Evolutionary conservation across 2,888 invertebrate species (phyloP).

Genomic region (Dasysyrphus tricinctus): DNA sequence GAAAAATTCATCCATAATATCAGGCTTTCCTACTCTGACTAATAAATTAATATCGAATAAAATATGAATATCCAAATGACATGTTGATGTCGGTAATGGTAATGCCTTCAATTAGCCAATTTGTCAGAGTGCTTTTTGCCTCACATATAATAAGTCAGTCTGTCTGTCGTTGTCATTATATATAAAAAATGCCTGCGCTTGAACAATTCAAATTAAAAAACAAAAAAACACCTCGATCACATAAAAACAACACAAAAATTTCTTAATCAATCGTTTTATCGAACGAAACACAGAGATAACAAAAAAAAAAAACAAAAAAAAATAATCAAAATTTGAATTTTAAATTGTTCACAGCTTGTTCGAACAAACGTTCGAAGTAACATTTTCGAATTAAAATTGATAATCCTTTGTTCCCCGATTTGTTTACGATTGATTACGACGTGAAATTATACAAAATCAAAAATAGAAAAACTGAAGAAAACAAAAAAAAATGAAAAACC

Average conservation of each 20-base stretch:
- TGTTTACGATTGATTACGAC: constrained; percentile 74
- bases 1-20: constrained; percentile 37
- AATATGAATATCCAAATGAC: constrained; percentile 56
- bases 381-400: constrained; percentile 69
- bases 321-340: constrained; percentile 66
- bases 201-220: constrained; percentile 44
- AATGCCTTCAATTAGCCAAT: constrained; percentile 72
- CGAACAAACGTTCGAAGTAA: constrained; percentile 50
- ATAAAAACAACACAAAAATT: constrained; percentile 54
- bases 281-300: neutral
- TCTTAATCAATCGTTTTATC: constrained; percentile 65
- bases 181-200: constrained; percentile 29
- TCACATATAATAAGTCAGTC: constrained; percentile 2
- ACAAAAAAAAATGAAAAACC: neutral
- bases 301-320: neutral
- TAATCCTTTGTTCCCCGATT: constrained; percentile 73
- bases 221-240: constrained; percentile 32
- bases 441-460: constrained; percentile 67
- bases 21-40: neutral
- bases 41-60: constrained; percentile 19
- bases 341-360: constrained; percentile 73
- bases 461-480: constrained; percentile 20
- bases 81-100: constrained; percentile 58
- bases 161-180: constrained; percentile 18
- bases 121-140: constrained; percentile 68